Evolutionary conservation across 1,140 invertebrate species (phyloP), one percentile per base, ranked within the genome.

Genomic region (Drosophila sp.): DNA sequence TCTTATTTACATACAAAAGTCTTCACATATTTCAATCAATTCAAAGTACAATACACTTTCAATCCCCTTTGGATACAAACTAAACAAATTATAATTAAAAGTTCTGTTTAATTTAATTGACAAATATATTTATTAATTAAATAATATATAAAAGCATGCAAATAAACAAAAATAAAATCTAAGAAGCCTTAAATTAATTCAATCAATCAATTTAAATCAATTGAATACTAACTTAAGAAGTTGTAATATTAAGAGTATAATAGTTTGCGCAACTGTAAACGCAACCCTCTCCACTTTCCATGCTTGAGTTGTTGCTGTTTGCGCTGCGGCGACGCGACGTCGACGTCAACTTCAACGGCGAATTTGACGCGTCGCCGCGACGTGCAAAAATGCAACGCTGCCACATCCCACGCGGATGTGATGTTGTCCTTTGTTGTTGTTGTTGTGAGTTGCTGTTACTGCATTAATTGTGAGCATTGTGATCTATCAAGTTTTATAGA

Each of bases 311-410:
- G 45, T 29, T 27, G 51, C 45, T 45, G 40, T 59, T 13, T 56
- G 13, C 29, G 16, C 29, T 11, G 25, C 57, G 18, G 25, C 57
- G 18, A 11, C 57, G 50, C 21, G 25, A 67, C 74, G 77, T 54
- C 45, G 64, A 48, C 51, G 48, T 27, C 57, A 21, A 38, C 64
- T 43, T 16, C 13, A 14, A 51, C 54, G 51, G 36, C 59, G 32
- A 46, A 54, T 43, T 41, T 13, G 27, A 43, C 34, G 62, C 46
- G 14, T 16, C 32, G 36, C 36, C n/a, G 46, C 53, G 57, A 81
- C 80, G 80, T 83, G 80, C 80, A 83, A 83, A 84, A 80, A 84
- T 83, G 80, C 66, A 76, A 53, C 48, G 80, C 82, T 78, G 59
- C 75, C 81, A 76, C 87, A 86, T 75, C 53, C 64, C 41, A 36